Conservation (phyloP, 2,113 vertebrate species). For the Ibidorhyncha struthersii region DNA sequence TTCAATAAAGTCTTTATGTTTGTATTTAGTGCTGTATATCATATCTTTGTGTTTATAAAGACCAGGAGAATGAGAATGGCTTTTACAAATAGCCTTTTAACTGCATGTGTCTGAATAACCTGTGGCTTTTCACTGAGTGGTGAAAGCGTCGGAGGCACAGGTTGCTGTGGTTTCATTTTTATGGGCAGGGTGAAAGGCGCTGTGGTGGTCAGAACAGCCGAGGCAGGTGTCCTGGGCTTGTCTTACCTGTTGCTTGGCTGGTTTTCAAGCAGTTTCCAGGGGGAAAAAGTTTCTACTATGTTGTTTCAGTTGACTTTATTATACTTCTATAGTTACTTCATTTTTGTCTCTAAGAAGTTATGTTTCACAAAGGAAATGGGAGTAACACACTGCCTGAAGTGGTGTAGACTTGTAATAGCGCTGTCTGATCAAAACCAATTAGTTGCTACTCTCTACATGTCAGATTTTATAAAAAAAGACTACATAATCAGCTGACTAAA, state of each 20-base stretch:
- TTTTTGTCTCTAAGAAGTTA: background rate
- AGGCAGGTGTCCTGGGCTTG: background rate
- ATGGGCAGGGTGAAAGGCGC: background rate
- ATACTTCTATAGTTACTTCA: background rate
- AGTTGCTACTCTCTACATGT: background rate
- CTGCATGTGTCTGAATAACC: rapidly evolving
- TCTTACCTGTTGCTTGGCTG: no score
- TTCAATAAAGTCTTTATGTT: constrained; percentile 97
- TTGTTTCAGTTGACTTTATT: background rate
- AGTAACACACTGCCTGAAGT: background rate
- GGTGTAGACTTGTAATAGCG: rapidly evolving
- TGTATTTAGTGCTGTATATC: constrained; percentile 82
- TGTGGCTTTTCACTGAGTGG: background rate
- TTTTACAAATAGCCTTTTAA: background rate
- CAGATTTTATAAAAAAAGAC: background rate
- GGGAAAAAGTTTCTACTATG: background rate
- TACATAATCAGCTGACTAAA: background rate
- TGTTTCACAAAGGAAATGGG: background rate
- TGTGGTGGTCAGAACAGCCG: background rate
- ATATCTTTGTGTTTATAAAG: constrained; percentile 35
- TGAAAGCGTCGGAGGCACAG: rapidly evolving
- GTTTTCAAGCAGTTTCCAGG: background rate
- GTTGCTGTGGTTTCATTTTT: rapidly evolving
- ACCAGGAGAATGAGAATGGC: background rate
- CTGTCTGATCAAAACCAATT: background rate